Base-by-base conservation (phyloP, 2,888 invertebrate species). In the Polydrusus tereticollis region DNA sequence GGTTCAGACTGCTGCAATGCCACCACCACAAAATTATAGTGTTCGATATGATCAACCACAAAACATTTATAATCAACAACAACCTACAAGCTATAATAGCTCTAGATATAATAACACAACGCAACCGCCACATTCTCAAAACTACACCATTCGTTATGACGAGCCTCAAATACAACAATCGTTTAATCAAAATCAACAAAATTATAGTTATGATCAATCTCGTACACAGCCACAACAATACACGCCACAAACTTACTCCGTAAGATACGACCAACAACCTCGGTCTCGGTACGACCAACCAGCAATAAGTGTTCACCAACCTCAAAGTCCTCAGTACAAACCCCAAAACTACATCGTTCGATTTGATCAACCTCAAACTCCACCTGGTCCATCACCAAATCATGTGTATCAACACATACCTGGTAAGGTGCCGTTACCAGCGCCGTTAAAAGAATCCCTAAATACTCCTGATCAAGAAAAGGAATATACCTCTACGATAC, bases 401-500 rank as follows among this genome's bases (percentile, higher is more conserved):
- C 14, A 38, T 29, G 29, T 57, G 10, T 29, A 47, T 59, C 70
- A 33, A 21, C 20, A 20, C 23, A 14, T 16, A 64, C 52, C 55
- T 52, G 6, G 14, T 52, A 14, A 55, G 3, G 38, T 14, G 23
- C 2, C 23, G 7, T 6, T 14, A 21, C 29, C 6, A 10, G 12
- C 10, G 7, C 16, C 14, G 1, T 20, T 50, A 50, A 47, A 1
- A 14, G 10, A 7, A 36, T 16, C 33, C 20, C 12, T 12, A 21
- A 47, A 10, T n/a, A 16, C 21, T 2, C 29, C 52, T 16, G 36
- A 58, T 12, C 59, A 67, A 10, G 76, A 78, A 12, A 69, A 75
- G 18, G 73, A 78, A 43, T 80, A 77, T 68, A 79, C 79, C 1
- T 81, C 81, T 21, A 78, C 76, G 10, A 76, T 78, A 59, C 78